Base-by-base conservation (phyloP, 2,113 vertebrate genomes). In the Coreoperca whiteheadi region DNA sequence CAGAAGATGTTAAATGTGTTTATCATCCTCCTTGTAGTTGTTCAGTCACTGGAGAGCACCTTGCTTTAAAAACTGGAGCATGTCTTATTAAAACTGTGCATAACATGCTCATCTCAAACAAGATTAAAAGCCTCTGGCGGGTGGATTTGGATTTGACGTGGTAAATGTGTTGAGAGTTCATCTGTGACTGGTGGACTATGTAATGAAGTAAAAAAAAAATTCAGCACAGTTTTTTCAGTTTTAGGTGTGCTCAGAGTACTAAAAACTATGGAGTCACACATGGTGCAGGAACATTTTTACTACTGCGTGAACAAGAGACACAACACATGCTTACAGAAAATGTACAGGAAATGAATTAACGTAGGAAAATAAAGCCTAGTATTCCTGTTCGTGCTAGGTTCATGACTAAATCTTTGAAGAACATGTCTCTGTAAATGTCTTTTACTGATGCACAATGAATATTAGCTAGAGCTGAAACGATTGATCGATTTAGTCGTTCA, bases 11-110 rank as follows among this genome's bases (percentile, higher is more conserved):
- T 69, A 32, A 15, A 20, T 8, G 16, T 25, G 34, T 53, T 59
- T 72, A 16, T 61, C 10, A 54, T 73, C 60, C 37, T 79, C 53
- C 39, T 60, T 20, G 57, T 53, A 12, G 30, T 5, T 63, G 60
- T 34, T 30, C 28, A 85, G 74, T 86, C 77, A 81, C 59, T 25
- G 60, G 54, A 39, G 76, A 66, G 57, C 71, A 34, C 65, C 60
- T 63, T 72, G 74, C 46, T 86, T 66, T 48, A 66, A 85, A 77
- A 85, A 82, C 48, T 65, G 79, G 66, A 77, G 83, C 77, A 68
- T n/a, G 61, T 73, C 81, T 79, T 50, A 77, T 89, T 43, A 60
- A 51, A 76, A 59, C 66, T 77, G 21, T 28, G 51, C 71, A 57
- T 21, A 64, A 79, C 53, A 16, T 16, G 54, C 43, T 84, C 66